These are phyloP conservation scores for Lepidonotus clava DNA, from an alignment of 2,888 invertebrate species.

Conservation along the genomic window DNA sequence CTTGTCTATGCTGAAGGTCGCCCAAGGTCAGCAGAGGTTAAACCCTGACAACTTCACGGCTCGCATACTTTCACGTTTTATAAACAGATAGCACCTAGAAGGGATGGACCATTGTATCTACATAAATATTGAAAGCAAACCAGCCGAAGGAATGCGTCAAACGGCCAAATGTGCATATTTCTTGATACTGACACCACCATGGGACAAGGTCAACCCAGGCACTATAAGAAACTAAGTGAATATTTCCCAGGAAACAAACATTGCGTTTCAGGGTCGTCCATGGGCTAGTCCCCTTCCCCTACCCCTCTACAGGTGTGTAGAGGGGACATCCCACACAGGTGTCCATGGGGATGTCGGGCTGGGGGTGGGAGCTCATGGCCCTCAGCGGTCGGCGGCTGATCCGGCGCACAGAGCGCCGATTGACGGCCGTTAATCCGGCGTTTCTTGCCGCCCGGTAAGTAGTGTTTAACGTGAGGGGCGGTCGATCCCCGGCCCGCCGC, in stretches of 20 bases:
- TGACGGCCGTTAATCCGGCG: not conserved
- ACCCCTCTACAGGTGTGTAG: too few relatives aligned
- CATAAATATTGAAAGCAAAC: constrained; percentile 31
- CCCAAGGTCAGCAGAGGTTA: not conserved
- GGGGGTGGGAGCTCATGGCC: too few relatives aligned
- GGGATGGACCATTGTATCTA: not conserved
- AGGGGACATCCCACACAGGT: too few relatives aligned
- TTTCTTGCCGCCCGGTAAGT: not conserved
- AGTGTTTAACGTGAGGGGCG: not conserved
- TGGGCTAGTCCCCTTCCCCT: too few relatives aligned
- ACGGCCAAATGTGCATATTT: not conserved
- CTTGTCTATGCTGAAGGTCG: constrained; percentile 13
- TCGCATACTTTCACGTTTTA: constrained; percentile 9
- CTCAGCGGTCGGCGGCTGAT: too few relatives aligned
- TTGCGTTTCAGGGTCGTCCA: too few relatives aligned
- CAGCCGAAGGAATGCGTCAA: not conserved
- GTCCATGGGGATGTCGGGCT: too few relatives aligned
- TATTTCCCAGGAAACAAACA: not conserved
- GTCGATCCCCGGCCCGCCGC: too few relatives aligned
- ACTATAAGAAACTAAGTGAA: too few relatives aligned
- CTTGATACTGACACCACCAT: constrained; percentile 18
- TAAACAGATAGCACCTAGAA: not conserved
- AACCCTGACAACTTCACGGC: not conserved
- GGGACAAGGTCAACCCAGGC: not conserved
- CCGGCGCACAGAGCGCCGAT: not conserved